Evolutionary conservation across 2,113 vertebrate genomes (phyloP), one percentile per base, ranked within the genome.

Genomic region (Micronisus gabar): DNA sequence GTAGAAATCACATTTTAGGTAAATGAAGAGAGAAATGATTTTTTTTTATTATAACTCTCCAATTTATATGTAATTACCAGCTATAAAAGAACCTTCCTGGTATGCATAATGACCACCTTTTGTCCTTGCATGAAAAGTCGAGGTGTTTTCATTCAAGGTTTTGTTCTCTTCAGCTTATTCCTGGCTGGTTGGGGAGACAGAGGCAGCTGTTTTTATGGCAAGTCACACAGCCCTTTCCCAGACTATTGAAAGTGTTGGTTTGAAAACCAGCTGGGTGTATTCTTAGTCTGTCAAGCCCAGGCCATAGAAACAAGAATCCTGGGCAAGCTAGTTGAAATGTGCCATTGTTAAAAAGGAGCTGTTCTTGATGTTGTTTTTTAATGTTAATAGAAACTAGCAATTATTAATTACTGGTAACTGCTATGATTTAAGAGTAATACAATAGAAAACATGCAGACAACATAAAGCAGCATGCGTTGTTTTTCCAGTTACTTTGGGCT

Each of bases 51-150:
- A 94, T 97, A 98, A 98, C 85, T 97, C 96, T 97, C 97, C 97
- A 98, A 98, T 99, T 98, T 98, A 97, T 98, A 97, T 97, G 98
- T 98, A 98, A 98, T 98, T 99, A 98, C 96, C 84, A 97, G 93
- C 75, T 95, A 97, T 98, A 97, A 98, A 98, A 98, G 98, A 98
- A 97, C 98, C 98, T 98, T 98, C 98, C 98, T 98, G 98, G 98
- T 98, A 98, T 98, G 98, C 97, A 97, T 98, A 99, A 98, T 98
- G 98, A 98, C 97, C 61, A 98, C 92, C 98, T 98, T 98, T 98
- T 98, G 98, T 98, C 97, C 97, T 97, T 97, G 93, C 92, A 97
- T 98, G 97, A 98, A 98, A 98, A 98, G 97, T 99, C 88, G 93
- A 98, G 98, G 96, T 98, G 98, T 98, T 98, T 98, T 97, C 59